These are phyloP conservation scores for Platycheirus rosarum DNA, from an alignment of 2,888 invertebrate species.

Conservation along the genomic window DNA sequence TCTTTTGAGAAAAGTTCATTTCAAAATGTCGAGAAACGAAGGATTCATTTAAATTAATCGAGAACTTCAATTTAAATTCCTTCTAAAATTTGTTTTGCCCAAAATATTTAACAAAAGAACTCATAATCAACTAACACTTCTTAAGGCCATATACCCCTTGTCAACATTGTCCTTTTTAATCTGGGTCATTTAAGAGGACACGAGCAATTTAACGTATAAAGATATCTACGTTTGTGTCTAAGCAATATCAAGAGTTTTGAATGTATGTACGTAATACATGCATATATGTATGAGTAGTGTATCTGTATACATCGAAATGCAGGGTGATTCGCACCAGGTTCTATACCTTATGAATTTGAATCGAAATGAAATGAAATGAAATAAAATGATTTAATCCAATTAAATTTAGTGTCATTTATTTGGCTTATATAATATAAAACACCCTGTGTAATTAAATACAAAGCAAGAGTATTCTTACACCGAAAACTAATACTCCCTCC, in stretches of 20 bases:
- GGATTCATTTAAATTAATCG: constrained; percentile 37
- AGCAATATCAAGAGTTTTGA: constrained; percentile 45
- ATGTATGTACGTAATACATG: too few relatives aligned
- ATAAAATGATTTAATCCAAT: too few relatives aligned
- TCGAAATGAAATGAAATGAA: too few relatives aligned
- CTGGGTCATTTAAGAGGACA: too few relatives aligned
- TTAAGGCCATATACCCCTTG: constrained; percentile 13
- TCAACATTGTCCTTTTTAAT: constrained; percentile 5
- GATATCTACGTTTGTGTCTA: constrained; percentile 23
- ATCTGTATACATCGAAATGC: too few relatives aligned
- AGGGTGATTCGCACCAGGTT: too few relatives aligned
- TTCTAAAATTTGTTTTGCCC: constrained; percentile 46
- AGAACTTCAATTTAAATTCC: constrained; percentile 42
- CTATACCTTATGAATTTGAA: too few relatives aligned
- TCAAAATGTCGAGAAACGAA: not conserved
- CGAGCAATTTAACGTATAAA: not conserved
- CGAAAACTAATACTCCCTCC: constrained; percentile 16
- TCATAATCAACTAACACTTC: constrained; percentile 11
- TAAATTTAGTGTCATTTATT: too few relatives aligned
- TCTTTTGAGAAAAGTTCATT: too few relatives aligned
- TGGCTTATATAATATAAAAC: not conserved
- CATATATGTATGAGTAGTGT: too few relatives aligned
- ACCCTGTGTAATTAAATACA: too few relatives aligned
- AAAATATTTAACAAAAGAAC: constrained; percentile 54
- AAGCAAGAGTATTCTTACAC: too few relatives aligned